phyloP scores from a whole-genome alignment of 2,888 invertebrate species.

The Lepas anatifera region DNA sequence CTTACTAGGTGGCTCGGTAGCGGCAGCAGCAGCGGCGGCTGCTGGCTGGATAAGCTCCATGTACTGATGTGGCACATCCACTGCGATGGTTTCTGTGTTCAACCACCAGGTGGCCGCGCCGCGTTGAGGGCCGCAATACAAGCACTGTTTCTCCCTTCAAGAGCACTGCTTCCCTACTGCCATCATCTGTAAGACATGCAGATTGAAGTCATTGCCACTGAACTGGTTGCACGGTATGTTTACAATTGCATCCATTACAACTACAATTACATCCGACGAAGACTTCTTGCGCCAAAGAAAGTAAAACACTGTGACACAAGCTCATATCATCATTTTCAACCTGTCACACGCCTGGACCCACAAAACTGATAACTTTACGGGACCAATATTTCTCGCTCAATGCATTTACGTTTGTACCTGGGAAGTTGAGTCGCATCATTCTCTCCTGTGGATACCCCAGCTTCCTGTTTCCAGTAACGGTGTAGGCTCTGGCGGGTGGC shows the following conservation, averaged over 20 bases:
- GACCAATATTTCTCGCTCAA: too few relatives aligned
- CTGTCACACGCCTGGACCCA: too few relatives aligned
- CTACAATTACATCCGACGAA: too few relatives aligned
- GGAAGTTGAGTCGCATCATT: constrained; percentile 78
- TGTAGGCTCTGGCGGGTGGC: constrained; percentile 79
- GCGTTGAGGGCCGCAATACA: constrained; percentile 73
- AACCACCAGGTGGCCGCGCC: constrained; percentile 75
- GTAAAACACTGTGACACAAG: too few relatives aligned
- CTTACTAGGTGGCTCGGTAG: neutral
- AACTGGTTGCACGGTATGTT: too few relatives aligned
- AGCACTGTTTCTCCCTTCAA: constrained; percentile 75
- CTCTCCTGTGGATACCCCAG: constrained; percentile 85
- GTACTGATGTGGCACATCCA: constrained; percentile 71
- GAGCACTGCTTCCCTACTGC: constrained; percentile 46
- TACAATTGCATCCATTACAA: too few relatives aligned
- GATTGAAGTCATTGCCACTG: too few relatives aligned
- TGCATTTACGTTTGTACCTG: too few relatives aligned
- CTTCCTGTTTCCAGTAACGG: constrained; percentile 78
- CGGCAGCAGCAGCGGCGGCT: constrained; percentile 15
- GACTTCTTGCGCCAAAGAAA: too few relatives aligned
- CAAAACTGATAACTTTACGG: too few relatives aligned
- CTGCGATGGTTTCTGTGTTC: constrained; percentile 57
- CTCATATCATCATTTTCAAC: too few relatives aligned
- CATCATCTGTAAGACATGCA: constrained; percentile 31
- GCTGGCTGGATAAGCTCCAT: constrained; percentile 46